Percentiles rank a stretch among this genome's conserved stretches.
phyloP scores from a whole-genome alignment of 2,113 vertebrate genomes.

The Sinocyclocheilus grahami region DNA sequence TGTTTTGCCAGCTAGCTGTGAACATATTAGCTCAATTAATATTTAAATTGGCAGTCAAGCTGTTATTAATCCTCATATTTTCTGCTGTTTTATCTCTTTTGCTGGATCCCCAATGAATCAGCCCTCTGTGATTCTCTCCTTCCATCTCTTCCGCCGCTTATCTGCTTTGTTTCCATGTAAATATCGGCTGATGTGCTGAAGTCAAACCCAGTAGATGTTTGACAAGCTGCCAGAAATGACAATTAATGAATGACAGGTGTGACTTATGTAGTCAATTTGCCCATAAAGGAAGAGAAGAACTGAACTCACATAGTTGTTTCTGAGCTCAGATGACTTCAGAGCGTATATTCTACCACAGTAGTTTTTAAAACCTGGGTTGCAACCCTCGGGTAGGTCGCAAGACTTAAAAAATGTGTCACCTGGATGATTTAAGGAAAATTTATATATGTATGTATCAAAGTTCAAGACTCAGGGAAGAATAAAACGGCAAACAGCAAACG shows the following conservation, averaged over 20 bases:
- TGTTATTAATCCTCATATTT: slow-evolving; percentile 9
- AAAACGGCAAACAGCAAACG: too few species aligned
- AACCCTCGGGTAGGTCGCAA: too few species aligned
- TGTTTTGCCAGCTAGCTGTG: not conserved
- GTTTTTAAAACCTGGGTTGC: too few species aligned
- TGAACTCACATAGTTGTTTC: not conserved
- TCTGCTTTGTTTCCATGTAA: slow-evolving; percentile 25
- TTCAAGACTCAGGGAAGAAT: too few species aligned
- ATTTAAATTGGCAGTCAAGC: not conserved
- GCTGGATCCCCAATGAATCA: not conserved
- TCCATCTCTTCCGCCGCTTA: not conserved
- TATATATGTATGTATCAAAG: too few species aligned
- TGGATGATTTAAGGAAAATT: too few species aligned
- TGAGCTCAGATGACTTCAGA: not conserved
- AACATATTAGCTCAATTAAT: slow-evolving; percentile 1
- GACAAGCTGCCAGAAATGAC: slow-evolving; percentile 12
- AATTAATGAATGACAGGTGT: slow-evolving; percentile 13
- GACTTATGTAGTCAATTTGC: not conserved
- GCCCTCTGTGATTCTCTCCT: not conserved
- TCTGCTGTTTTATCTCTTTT: not conserved
- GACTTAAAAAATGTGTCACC: too few species aligned
- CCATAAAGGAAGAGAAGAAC: not conserved
- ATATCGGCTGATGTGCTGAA: not conserved
- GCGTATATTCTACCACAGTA: too few species aligned
- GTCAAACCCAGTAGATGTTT: not conserved